Conservation (phyloP, 1,140 invertebrate species). For the Probaryconus sp. region DNA sequence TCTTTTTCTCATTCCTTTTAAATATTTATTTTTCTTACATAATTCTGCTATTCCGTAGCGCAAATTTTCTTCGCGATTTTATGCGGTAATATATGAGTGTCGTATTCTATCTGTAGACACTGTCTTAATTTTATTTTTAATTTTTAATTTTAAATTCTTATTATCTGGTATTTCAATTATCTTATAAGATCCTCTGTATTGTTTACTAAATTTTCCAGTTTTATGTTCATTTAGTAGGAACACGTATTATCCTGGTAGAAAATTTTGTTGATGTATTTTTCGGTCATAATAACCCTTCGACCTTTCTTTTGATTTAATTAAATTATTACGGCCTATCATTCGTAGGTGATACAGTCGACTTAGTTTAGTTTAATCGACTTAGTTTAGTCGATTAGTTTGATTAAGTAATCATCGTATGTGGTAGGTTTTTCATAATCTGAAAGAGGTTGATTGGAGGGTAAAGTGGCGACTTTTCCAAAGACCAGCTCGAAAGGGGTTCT, state of each 20-base stretch:
- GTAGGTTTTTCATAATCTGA: too few relatives aligned
- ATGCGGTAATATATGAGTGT: not conserved
- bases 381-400: too few relatives aligned
- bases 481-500: constrained; percentile 6
- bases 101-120: not conserved
- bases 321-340: not conserved
- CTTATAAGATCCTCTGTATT: constrained; percentile 12
- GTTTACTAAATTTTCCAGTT: too few relatives aligned
- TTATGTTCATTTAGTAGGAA: constrained; percentile 18
- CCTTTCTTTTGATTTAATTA: constrained; percentile 28
- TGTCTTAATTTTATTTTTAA: not conserved
- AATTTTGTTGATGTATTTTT: constrained; percentile 8
- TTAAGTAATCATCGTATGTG: constrained; percentile 23
- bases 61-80: too few relatives aligned
- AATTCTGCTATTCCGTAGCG: too few relatives aligned
- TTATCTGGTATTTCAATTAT: not conserved
- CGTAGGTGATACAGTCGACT: constrained; percentile 5
- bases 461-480: not conserved
- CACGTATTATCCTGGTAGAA: constrained; percentile 10
- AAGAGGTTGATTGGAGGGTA: not conserved
- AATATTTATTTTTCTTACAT: too few relatives aligned
- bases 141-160: not conserved
- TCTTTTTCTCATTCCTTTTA: too few relatives aligned
- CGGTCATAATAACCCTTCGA: too few relatives aligned
- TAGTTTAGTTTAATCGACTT: too few relatives aligned